phyloP scores from a whole-genome alignment of 2,888 invertebrate species.

The Drosophila gaucha region DNA sequence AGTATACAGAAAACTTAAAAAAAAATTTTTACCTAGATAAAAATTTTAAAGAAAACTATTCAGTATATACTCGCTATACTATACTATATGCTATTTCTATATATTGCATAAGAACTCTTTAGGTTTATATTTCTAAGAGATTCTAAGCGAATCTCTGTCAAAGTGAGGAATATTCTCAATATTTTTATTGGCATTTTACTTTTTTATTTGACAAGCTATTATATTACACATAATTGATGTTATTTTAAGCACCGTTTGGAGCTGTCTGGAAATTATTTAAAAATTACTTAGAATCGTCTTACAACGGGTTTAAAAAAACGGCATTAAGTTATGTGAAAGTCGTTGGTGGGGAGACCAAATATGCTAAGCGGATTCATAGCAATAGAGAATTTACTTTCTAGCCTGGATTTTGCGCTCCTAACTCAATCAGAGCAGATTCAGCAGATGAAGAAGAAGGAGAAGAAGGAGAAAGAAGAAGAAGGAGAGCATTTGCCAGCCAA shows the following conservation, averaged over 20 bases:
- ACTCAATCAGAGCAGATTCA: conserved; percentile 4
- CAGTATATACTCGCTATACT: no score
- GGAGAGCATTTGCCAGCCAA: conserved; percentile 28
- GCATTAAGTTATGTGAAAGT: conserved; percentile 64
- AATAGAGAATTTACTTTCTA: conserved; percentile 76
- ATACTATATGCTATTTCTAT: no score
- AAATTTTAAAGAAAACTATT: no score
- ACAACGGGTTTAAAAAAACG: conserved; percentile 29
- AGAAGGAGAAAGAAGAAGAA: conserved; percentile 6
- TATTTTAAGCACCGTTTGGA: neutral
- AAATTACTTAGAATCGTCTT: conserved; percentile 33
- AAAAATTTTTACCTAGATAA: no score
- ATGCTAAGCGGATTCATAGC: conserved; percentile 63
- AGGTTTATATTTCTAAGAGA: no score
- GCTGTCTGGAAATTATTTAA: no score
- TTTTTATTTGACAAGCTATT: neutral
- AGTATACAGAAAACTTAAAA: no score
- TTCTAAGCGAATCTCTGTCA: no score
- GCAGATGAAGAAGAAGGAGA: neutral
- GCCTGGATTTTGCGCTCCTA: conserved; percentile 62
- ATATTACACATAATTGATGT: neutral
- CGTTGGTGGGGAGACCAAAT: conserved; percentile 56
- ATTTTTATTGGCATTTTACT: neutral
- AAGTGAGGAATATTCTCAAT: no score
- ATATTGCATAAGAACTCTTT: no score